phyloP scores from a whole-genome alignment of 2,113 vertebrate species.

The Acrocephalus kingi region DNA sequence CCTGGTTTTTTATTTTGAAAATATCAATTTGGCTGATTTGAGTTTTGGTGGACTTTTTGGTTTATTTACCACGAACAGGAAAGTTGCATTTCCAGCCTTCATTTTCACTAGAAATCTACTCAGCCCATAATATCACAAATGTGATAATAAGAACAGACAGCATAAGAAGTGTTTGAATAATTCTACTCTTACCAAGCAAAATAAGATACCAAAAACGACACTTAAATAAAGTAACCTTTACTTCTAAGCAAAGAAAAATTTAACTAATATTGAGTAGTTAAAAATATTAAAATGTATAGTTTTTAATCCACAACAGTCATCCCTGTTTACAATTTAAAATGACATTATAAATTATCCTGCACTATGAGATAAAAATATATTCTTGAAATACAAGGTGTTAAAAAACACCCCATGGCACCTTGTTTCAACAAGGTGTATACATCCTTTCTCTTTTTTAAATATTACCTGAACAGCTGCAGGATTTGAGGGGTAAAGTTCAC shows the following conservation, averaged over 20 bases:
- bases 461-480: not conserved
- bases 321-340: not conserved
- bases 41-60: not conserved
- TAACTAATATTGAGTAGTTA: not conserved
- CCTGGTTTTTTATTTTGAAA: not conserved
- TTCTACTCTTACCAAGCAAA: not conserved
- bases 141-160: not conserved
- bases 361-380: not conserved
- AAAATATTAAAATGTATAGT: not conserved
- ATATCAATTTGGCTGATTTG: not conserved
- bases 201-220: not conserved
- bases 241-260: not conserved
- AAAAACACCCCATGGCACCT: not conserved
- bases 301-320: not conserved
- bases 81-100: not conserved
- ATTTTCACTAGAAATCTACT: not conserved
- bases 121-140: not conserved
- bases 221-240: not conserved
- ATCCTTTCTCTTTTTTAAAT: not conserved
- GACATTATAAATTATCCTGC: not conserved
- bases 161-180: not conserved
- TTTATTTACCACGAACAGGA: not conserved
- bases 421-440: not conserved
- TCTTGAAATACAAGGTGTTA: not conserved
- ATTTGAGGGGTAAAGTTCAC: not conserved